phyloP scores from a whole-genome alignment of 2,113 vertebrate species.

The Sminthopsis crassicaudata region DNA sequence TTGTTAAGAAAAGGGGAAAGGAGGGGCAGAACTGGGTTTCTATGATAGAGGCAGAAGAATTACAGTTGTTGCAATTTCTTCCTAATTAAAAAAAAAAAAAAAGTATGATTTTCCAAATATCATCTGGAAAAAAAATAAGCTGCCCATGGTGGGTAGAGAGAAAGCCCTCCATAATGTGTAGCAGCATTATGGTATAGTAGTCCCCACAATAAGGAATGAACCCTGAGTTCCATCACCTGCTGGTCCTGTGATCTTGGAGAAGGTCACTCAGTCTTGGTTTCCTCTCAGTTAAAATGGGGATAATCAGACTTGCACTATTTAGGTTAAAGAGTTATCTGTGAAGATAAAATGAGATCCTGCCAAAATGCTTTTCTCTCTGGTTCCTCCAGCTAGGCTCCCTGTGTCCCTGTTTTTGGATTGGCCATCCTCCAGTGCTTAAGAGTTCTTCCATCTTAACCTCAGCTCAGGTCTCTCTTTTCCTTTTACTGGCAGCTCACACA shows the following conservation, averaged over 20 bases:
- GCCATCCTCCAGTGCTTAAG: neutral
- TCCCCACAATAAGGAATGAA: neutral
- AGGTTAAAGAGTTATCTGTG: neutral
- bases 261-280: neutral
- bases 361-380: neutral
- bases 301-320: neutral
- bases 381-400: neutral
- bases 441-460: neutral
- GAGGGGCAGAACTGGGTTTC: neutral
- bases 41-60: neutral
- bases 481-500: too few species aligned
- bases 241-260: neutral
- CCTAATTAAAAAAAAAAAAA: constrained; percentile 11
- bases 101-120: neutral
- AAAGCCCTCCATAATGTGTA: neutral
- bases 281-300: neutral
- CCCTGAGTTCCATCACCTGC: neutral
- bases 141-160: neutral
- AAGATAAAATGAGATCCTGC: neutral
- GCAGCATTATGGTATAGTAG: neutral
- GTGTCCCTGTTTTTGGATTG: neutral
- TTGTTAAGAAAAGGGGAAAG: neutral
- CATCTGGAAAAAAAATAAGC: constrained; percentile 18
- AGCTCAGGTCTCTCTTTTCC: too few species aligned
- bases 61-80: neutral